Evolutionary conservation across 2,113 vertebrate species (phyloP), one percentile per base, ranked within the genome.

Genomic region (Hippocampus guttulatus): DNA sequence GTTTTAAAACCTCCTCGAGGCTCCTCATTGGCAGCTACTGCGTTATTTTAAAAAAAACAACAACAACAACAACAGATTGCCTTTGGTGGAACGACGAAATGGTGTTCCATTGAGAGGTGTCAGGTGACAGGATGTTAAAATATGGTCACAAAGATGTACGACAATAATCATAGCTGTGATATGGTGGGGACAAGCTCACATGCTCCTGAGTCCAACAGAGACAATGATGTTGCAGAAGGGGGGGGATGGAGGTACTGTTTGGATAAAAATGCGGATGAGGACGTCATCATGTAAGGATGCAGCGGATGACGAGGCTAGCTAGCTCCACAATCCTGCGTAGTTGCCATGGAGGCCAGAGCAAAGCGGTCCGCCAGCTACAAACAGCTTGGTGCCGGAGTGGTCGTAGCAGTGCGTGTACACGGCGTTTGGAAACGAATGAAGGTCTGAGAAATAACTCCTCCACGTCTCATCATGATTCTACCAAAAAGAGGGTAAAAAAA

Each of bases 381-480:
- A 99, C 73, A 99, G 96, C 81, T 98, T 98, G 58, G 93, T 98
- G 91, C 97, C 97, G 0, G 97, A 98, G 57, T 94, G 94, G 83
- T 99, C 97, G 5, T 98, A 99, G 92, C 97, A 99, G 93, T 99
- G 97, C 16, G 97, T 98, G 90, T 99, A 98, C 92, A 98, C 96
- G 23, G 97, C 97, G 40, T 98, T 99, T 61, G 97, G 96, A 91
- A 98, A 99, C 89, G 91, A 96, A 91, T 93, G 92, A 91, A 98
- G 95, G 80, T 98, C 96, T 5, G 97, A 98, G 89, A 99, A 99
- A 88, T 99, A 99, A 91, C 96, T 98, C 91, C 96, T 94, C 97
- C 97, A 98, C 20, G 96, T 98, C 86, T 98, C 96, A 49, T 98
- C 96, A 64, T 98, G 96, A 89, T 95, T 98, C 97, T 99, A 86